Conservation (phyloP, 2,797 vertebrate genomes). For the Danio aesculapii region DNA sequence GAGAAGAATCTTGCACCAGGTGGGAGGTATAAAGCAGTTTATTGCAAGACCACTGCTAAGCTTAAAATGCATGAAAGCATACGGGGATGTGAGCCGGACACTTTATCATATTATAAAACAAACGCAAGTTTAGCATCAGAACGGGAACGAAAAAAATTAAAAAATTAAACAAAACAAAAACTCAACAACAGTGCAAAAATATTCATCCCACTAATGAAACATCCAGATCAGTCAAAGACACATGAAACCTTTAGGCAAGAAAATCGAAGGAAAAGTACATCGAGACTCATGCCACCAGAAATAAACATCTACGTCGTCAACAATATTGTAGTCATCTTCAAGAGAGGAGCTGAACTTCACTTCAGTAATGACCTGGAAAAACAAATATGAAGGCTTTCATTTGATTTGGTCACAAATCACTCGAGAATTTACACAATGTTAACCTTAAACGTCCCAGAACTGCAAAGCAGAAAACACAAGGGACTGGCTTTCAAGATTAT, state of each 20-base stretch:
- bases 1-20: slow-evolving; percentile 14
- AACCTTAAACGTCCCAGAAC: background rate
- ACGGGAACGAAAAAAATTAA: background rate
- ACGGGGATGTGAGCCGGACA: slow-evolving; percentile 12
- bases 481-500: background rate
- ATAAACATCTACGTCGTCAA: slow-evolving; percentile 26
- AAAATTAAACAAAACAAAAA: slow-evolving; percentile 43
- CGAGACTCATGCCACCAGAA: slow-evolving; percentile 23
- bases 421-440: background rate
- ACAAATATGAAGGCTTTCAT: slow-evolving; percentile 20
- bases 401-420: background rate
- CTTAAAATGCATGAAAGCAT: slow-evolving; percentile 56
- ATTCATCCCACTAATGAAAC: slow-evolving; percentile 35
- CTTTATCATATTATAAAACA: slow-evolving; percentile 44
- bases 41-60: slow-evolving; percentile 58
- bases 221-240: slow-evolving; percentile 34
- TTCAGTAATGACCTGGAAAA: slow-evolving; percentile 78
- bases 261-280: slow-evolving; percentile 22
- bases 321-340: background rate
- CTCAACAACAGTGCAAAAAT: slow-evolving; percentile 44
- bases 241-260: slow-evolving; percentile 28
- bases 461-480: background rate
- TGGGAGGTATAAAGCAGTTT: slow-evolving; percentile 60
- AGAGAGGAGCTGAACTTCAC: slow-evolving; percentile 26
- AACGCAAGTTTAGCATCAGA: slow-evolving; percentile 30